Conservation (phyloP, 2,888 invertebrate genomes). For the Brachypterus glaber region DNA sequence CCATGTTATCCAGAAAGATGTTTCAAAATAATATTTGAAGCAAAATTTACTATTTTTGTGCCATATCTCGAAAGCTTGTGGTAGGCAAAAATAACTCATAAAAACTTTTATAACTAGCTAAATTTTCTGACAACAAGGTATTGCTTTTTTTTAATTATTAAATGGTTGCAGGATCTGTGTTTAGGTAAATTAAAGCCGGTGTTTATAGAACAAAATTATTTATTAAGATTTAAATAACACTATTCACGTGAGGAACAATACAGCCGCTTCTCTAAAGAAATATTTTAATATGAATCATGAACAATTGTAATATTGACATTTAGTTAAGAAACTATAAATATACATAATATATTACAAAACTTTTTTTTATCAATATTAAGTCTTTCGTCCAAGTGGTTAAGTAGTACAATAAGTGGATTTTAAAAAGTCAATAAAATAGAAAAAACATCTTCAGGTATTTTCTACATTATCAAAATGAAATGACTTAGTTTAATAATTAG, state of each 20-base stretch:
- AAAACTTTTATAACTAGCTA: too few relatives aligned
- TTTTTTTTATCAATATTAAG: constrained; percentile 38
- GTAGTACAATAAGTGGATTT: constrained; percentile 34
- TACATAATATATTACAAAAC: constrained; percentile 41
- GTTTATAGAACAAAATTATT: constrained; percentile 35
- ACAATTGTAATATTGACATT: constrained; percentile 39
- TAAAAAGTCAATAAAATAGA: constrained; percentile 23
- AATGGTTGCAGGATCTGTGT: too few relatives aligned
- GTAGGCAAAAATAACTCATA: too few relatives aligned
- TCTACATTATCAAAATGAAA: constrained; percentile 28
- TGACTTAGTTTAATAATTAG: constrained; percentile 41
- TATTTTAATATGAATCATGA: constrained; percentile 39
- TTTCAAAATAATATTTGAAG: too few relatives aligned
- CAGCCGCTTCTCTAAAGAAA: constrained; percentile 38
- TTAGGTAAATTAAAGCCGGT: constrained; percentile 1
- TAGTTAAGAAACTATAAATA: constrained; percentile 39
- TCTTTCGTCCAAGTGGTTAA: constrained; percentile 38
- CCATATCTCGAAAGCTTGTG: too few relatives aligned
- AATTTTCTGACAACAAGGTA: too few relatives aligned
- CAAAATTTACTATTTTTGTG: too few relatives aligned
- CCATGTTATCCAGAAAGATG: too few relatives aligned
- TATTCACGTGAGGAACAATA: constrained; percentile 41
- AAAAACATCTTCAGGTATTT: constrained; percentile 16
- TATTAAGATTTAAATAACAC: constrained; percentile 40
- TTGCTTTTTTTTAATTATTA: too few relatives aligned